Evolutionary conservation across 2,797 vertebrate genomes (phyloP), one percentile per base, ranked within the genome.

Genomic region (Cryptoprocta ferox): DNA sequence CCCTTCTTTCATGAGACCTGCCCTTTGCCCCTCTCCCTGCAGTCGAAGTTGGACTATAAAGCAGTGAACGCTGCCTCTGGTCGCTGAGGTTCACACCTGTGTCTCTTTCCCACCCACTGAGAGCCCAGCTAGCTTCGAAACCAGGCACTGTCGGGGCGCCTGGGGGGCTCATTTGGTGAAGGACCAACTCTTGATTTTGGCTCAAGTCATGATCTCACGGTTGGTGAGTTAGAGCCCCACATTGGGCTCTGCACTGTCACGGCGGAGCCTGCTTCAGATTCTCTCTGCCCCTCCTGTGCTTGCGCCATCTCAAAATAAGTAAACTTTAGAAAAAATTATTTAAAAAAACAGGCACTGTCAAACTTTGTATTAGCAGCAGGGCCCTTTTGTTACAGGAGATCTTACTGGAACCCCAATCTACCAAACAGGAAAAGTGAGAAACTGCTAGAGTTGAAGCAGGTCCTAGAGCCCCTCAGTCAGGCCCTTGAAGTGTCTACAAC

Each of bases 1-100:
- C 11, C 65, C 32, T 80, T 89, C 86, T 59, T 70, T 37, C 19
- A 14, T 3, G 5, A 92, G 6, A 24, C 28, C 21, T 75, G 86
- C 32, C 65, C 84, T 82, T 42, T 42, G 50, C 45, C 16, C 9
- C 4, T 68, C 30, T 79, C 28, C 21, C 56, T 76, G 63, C 21
- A 39, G 73, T n/a, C n/a, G n/a, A n/a, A n/a, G n/a, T n/a, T n/a
- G n/a, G 73, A 90, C 21, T 63, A 66, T 83, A 88, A 96, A 96
- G 61, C 71, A 30, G 26, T 21, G 14, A 68, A 53, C 35, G 82
- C 39, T 42, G 53, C 70, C 84, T 19, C 68, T 59, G 48, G n/a
- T 79, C 70, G 80, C 95, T 53, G 78, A 92, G 24, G 14, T 70
- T 91, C 50, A 61, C 14, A 53, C 37, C n/a, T 35, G 3, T 42